Percentiles rank a stretch among this genome's conserved stretches.
Evolutionary conservation across 2,113 vertebrate species (phyloP).

Genomic region (Chaetorhynchus papuensis): DNA sequence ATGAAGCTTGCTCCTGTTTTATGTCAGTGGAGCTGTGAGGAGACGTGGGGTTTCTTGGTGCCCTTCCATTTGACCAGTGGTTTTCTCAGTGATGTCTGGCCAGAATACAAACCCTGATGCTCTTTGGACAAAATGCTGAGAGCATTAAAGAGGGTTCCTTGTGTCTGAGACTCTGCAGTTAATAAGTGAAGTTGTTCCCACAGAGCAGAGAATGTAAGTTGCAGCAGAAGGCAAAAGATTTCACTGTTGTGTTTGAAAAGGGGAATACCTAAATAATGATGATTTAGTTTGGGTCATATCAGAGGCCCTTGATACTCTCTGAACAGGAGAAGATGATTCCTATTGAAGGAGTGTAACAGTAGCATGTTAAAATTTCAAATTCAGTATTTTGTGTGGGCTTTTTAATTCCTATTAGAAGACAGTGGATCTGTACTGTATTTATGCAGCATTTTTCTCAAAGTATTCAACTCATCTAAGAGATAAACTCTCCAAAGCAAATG

Average conservation of each 20-base stretch:
- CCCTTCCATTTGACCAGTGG: not conserved
- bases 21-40: not conserved
- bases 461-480: not conserved
- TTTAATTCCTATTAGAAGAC: not conserved
- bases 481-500: not conserved
- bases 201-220: not conserved
- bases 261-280: not conserved
- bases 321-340: not conserved
- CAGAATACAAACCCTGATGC: not conserved
- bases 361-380: not conserved
- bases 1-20: rapidly evolving
- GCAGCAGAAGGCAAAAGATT: not conserved
- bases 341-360: not conserved
- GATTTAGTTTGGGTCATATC: not conserved
- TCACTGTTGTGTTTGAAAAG: not conserved
- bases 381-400: not conserved
- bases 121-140: not conserved
- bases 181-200: not conserved
- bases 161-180: not conserved
- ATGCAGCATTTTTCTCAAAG: not conserved
- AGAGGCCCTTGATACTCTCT: not conserved
- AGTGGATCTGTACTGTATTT: not conserved
- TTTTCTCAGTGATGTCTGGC: not conserved
- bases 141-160: not conserved
- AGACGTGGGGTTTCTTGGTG: not conserved